Percentiles rank a stretch among this genome's conserved stretches.
phyloP scores from a whole-genome alignment of 1,140 invertebrate species.

The Rhysida immarginata region DNA sequence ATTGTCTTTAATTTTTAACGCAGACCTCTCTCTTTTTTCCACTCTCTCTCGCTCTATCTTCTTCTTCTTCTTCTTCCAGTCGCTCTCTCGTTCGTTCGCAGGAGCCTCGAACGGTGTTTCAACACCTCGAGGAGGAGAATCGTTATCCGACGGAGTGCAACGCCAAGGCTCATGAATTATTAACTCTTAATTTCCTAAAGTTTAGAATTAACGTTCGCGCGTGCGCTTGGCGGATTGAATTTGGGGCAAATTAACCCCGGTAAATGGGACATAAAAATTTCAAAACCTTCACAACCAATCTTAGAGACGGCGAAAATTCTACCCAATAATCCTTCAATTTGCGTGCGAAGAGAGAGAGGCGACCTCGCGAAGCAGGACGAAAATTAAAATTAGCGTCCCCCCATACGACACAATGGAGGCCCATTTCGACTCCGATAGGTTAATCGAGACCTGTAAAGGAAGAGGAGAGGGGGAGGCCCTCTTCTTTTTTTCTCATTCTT shows the following conservation, averaged over 20 bases:
- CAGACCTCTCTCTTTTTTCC: background rate
- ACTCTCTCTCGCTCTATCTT: too few species aligned
- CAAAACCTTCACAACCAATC: background rate
- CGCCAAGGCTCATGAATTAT: conserved; percentile 3
- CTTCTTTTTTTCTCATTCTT: too few species aligned
- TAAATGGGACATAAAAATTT: conserved; percentile 7
- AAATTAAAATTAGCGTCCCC: background rate
- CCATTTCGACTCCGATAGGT: background rate
- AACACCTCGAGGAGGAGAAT: background rate
- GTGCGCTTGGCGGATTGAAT: conserved; percentile 5
- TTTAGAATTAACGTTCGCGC: conserved; percentile 3
- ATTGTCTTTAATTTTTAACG: conserved; percentile 8
- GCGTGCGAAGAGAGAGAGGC: background rate
- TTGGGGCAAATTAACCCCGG: background rate
- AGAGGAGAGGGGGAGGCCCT: too few species aligned
- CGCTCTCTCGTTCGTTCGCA: background rate
- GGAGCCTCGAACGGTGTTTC: too few species aligned
- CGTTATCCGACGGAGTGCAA: background rate
- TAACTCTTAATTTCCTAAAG: conserved; percentile 6
- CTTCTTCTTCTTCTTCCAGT: background rate
- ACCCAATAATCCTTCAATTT: background rate
- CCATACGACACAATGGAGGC: background rate
- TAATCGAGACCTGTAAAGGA: too few species aligned
- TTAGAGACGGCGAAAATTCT: background rate
- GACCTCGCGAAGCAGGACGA: background rate